Conservation (phyloP, 2,113 vertebrate species). For the Mystacornis crossleyi region DNA sequence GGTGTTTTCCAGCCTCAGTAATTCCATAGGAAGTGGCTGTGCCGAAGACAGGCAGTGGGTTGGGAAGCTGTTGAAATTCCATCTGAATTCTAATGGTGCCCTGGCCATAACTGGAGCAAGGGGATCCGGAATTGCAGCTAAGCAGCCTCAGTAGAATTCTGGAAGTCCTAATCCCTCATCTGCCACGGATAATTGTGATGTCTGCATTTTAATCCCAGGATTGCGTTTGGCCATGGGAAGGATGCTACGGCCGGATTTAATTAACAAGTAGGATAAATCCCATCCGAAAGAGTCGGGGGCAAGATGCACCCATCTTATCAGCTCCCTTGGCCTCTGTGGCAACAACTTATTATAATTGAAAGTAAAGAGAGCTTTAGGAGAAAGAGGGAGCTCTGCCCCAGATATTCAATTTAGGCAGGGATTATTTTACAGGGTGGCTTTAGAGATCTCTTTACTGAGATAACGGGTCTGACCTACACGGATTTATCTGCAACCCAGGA, state of each 20-base stretch:
- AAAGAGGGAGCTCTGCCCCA: slow-evolving; percentile 3
- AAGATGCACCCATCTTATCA: slow-evolving; percentile 2
- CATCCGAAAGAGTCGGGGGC: neutral
- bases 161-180: slow-evolving; percentile 59
- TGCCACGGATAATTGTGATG: slow-evolving; percentile 53
- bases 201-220: slow-evolving; percentile 66
- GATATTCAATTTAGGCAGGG: slow-evolving; percentile 1
- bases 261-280: slow-evolving; percentile 57
- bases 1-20: neutral
- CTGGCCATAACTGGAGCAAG: neutral
- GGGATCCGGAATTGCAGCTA: slow-evolving; percentile 30
- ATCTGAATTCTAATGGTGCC: slow-evolving; percentile 2
- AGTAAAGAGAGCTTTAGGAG: slow-evolving; percentile 13
- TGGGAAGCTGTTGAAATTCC: neutral
- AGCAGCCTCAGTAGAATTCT: slow-evolving; percentile 45
- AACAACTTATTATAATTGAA: slow-evolving; percentile 15
- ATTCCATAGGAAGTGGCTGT: neutral
- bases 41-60: neutral
- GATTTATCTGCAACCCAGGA: neutral
- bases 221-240: slow-evolving; percentile 48
- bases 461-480: neutral
- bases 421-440: slow-evolving; percentile 16
- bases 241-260: slow-evolving; percentile 28
- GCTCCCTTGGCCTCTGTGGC: neutral
- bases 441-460: neutral